These are phyloP conservation scores for Bombus confusus DNA, from an alignment of 1,140 invertebrate species.

Conservation along the genomic window DNA sequence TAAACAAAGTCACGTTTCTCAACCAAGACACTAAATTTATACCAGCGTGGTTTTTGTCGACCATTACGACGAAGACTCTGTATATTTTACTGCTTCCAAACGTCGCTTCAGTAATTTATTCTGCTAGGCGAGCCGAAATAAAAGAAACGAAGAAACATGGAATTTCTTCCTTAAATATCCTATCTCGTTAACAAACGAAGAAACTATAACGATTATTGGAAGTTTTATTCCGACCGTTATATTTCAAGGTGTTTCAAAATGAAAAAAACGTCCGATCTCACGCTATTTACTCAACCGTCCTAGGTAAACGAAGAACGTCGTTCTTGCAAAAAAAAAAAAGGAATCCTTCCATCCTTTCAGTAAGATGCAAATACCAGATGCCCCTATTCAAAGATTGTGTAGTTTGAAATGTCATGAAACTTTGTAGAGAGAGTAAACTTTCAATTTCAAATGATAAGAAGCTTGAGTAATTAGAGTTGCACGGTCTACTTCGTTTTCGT, in stretches of 20 bases:
- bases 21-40: background rate
- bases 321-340: background rate
- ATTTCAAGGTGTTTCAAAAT: background rate
- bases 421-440: conserved; percentile 2
- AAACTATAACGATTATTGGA: background rate
- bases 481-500: background rate
- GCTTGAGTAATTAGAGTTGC: background rate
- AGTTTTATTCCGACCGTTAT: background rate
- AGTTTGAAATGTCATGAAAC: background rate
- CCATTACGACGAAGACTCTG: background rate
- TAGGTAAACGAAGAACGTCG: background rate
- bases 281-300: background rate
- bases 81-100: background rate
- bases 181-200: background rate
- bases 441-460: background rate
- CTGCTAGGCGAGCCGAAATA: background rate
- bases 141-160: background rate
- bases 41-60: background rate
- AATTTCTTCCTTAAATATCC: background rate
- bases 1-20: background rate
- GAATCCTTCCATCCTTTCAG: background rate
- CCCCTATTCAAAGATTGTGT: background rate
- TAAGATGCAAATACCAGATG: background rate
- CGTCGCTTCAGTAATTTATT: background rate
- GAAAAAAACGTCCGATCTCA: background rate